phyloP scores from a whole-genome alignment of 2,113 vertebrate species.

The Eudyptes chrysolophus region DNA sequence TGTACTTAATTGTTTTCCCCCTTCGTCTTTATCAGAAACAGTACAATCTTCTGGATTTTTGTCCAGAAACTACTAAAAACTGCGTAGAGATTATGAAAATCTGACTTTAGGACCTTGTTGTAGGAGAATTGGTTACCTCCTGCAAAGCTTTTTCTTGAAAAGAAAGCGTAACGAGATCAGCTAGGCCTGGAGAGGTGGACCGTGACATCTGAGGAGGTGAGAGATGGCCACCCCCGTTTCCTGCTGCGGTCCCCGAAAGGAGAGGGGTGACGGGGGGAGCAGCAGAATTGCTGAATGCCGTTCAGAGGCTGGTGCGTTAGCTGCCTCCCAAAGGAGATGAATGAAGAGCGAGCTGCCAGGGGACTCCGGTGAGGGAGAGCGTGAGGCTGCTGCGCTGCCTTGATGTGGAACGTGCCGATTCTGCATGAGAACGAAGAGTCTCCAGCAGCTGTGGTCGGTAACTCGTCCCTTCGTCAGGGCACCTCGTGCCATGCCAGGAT shows the following conservation, averaged over 20 bases:
- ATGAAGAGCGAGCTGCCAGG: not conserved
- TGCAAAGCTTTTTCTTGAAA: not conserved
- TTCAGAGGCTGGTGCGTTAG: not conserved
- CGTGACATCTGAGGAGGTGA: rapidly evolving
- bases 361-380: not conserved
- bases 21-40: not conserved
- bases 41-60: not conserved
- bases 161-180: not conserved
- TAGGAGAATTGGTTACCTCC: not conserved
- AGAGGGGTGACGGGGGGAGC: not conserved
- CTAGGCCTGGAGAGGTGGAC: not conserved
- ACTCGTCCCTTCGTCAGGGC: not conserved
- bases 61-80: not conserved
- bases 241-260: not conserved
- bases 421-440: not conserved
- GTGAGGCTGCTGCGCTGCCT: not conserved
- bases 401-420: not conserved
- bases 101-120: not conserved
- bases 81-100: not conserved
- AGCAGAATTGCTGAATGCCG: not conserved
- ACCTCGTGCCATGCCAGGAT: not conserved
- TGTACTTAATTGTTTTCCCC: not conserved
- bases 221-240: not conserved
- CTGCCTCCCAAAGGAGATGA: not conserved
- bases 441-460: not conserved